A percentile compares a stretch with the other conserved stretches of the same genome.
These are phyloP conservation scores for Pseudorhombus dupliciocellatus DNA, from an alignment of 2,113 vertebrate species.

Conservation along the genomic window DNA sequence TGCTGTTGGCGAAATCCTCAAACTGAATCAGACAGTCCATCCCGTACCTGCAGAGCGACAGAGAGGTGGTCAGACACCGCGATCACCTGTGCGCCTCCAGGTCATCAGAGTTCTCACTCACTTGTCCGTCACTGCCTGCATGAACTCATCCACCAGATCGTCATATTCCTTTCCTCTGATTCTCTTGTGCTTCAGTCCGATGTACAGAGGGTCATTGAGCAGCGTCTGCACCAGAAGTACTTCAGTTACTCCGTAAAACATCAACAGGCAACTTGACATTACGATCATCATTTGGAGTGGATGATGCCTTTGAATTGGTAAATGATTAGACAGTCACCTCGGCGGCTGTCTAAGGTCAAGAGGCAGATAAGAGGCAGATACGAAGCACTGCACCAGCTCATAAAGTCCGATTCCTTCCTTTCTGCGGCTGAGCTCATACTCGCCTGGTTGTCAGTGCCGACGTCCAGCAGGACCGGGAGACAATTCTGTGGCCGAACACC, in stretches of 20 bases:
- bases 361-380: conserved; percentile 18
- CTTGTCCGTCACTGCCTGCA: conserved; percentile 96
- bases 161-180: conserved; percentile 93
- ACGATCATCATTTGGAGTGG: background rate
- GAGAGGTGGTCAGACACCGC: background rate
- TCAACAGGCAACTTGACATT: too few species aligned
- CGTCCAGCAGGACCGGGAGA: conserved; percentile 96
- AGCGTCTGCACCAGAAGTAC: conserved; percentile 82
- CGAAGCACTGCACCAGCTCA: background rate
- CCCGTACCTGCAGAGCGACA: conserved; percentile 84
- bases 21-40: conserved; percentile 98
- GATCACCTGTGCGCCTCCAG: too few species aligned
- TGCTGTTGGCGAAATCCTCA: conserved; percentile 97
- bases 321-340: conserved; percentile 6
- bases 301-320: background rate
- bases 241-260: background rate
- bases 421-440: conserved; percentile 43
- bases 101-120: conserved; percentile 70
- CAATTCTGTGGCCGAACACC: conserved; percentile 92
- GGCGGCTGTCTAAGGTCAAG: background rate
- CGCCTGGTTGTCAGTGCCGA: conserved; percentile 96
- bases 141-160: conserved; percentile 95
- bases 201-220: conserved; percentile 93
- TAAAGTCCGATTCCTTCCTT: background rate
- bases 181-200: conserved; percentile 94